Conservation (phyloP, 2,797 vertebrate genomes). For the Acanthopagrus latus region DNA sequence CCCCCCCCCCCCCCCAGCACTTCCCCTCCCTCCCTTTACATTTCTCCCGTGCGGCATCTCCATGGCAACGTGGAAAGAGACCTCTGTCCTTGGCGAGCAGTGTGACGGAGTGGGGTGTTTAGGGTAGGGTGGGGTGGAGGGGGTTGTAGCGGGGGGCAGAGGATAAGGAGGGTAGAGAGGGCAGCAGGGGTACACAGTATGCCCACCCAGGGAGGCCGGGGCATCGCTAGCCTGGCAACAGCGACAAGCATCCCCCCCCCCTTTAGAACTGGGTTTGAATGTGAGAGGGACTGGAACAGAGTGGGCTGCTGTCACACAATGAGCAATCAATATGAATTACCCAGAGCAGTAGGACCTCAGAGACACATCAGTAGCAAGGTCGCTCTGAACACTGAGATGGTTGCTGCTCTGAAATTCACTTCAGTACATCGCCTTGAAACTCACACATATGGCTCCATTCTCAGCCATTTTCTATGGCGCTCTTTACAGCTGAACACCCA, state of each 20-base stretch:
- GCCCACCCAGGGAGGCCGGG: slow-evolving; percentile 78
- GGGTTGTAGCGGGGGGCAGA: slow-evolving; percentile 31
- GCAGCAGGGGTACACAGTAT: slow-evolving; percentile 55
- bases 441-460: slow-evolving; percentile 68
- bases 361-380: slow-evolving; percentile 84
- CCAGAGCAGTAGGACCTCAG: slow-evolving; percentile 83
- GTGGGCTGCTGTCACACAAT: slow-evolving; percentile 82
- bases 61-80: slow-evolving; percentile 89
- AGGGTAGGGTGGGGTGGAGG: slow-evolving; percentile 44
- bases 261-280: slow-evolving; percentile 63
- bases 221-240: slow-evolving; percentile 68
- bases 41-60: slow-evolving; percentile 86
- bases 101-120: slow-evolving; percentile 82
- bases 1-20: slow-evolving; percentile 54
- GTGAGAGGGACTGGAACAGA: slow-evolving; percentile 68
- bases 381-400: slow-evolving; percentile 78
- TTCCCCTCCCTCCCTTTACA: slow-evolving; percentile 76
- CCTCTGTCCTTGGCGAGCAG: slow-evolving; percentile 86
- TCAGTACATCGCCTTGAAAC: slow-evolving; percentile 73
- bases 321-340: slow-evolving; percentile 86
- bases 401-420: slow-evolving; percentile 81
- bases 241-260: slow-evolving; percentile 38
- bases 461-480: slow-evolving; percentile 57
- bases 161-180: slow-evolving; percentile 69
- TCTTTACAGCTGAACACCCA: slow-evolving; percentile 44